phyloP scores from a whole-genome alignment of 2,113 vertebrate genomes.

The Carassius auratus region DNA sequence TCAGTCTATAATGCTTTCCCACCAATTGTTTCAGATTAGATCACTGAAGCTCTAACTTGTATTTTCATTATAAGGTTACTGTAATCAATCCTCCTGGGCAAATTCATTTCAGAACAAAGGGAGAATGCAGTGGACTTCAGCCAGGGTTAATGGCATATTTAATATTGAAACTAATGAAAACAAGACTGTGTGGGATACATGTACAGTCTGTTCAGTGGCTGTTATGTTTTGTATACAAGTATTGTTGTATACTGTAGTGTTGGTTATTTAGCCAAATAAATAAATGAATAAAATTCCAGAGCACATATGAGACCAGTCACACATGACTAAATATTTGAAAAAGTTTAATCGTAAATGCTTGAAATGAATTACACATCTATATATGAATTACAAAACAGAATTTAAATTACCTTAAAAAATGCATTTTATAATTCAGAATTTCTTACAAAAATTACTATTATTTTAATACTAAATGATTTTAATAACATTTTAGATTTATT shows the following conservation, averaged over 20 bases:
- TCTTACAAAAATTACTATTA: neutral
- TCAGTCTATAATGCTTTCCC: neutral
- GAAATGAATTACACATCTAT: neutral
- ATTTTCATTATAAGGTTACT: neutral
- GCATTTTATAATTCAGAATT: neutral
- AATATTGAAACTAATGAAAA: conserved; percentile 4
- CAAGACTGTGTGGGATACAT: neutral
- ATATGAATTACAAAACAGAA: neutral
- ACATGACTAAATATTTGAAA: too few species aligned
- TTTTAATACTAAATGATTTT: neutral
- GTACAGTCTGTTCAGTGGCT: neutral
- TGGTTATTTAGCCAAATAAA: too few species aligned
- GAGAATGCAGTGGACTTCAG: neutral
- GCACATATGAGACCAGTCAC: too few species aligned
- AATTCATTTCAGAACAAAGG: conserved; percentile 2
- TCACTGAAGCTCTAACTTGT: neutral
- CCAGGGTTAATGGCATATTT: neutral
- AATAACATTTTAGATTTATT: neutral
- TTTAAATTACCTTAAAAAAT: neutral
- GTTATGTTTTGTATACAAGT: too few species aligned
- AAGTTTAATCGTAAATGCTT: neutral
- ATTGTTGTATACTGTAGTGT: too few species aligned
- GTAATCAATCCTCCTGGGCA: neutral
- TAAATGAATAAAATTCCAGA: too few species aligned
- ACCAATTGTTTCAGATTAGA: neutral